These are phyloP conservation scores for Acromyrmex heyeri DNA, from an alignment of 1,140 invertebrate species.

Conservation along the genomic window DNA sequence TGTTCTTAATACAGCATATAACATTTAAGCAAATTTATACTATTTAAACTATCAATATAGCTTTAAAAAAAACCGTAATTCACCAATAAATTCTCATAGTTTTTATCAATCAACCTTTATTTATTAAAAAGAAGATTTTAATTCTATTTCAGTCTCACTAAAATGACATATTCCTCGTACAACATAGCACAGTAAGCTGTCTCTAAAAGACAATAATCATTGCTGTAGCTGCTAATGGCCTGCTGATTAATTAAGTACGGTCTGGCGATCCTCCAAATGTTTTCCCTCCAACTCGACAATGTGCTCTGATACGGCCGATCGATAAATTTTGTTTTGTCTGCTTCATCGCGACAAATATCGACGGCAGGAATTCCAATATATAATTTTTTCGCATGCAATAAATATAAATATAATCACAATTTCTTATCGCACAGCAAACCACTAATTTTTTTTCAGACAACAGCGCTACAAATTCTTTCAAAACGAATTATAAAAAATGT, in stretches of 20 bases:
- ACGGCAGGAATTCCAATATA: background rate
- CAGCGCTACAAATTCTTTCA: background rate
- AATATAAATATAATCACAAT: slow-evolving; percentile 1
- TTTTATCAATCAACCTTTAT: background rate
- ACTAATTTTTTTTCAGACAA: background rate
- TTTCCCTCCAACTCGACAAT: slow-evolving; percentile 43
- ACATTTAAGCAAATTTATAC: background rate
- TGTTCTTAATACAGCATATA: background rate
- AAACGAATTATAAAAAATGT: background rate
- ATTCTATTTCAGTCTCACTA: background rate
- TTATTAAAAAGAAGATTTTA: background rate
- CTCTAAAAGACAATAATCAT: slow-evolving; percentile 69
- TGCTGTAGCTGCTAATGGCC: slow-evolving; percentile 67
- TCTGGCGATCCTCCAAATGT: slow-evolving; percentile 66
- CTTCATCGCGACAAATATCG: slow-evolving; percentile 56
- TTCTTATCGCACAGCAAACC: background rate
- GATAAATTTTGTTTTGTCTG: slow-evolving; percentile 66
- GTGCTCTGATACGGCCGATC: slow-evolving; percentile 47
- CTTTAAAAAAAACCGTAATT: background rate
- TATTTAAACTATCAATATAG: background rate
- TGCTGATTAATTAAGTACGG: slow-evolving; percentile 74
- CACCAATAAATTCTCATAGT: background rate
- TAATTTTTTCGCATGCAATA: background rate
- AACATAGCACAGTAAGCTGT: background rate
- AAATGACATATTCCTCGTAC: background rate